Percentiles rank a stretch among this genome's conserved stretches.
These are phyloP conservation scores for Orchestes rusci DNA, from an alignment of 2,888 invertebrate genomes.

Conservation along the genomic window DNA sequence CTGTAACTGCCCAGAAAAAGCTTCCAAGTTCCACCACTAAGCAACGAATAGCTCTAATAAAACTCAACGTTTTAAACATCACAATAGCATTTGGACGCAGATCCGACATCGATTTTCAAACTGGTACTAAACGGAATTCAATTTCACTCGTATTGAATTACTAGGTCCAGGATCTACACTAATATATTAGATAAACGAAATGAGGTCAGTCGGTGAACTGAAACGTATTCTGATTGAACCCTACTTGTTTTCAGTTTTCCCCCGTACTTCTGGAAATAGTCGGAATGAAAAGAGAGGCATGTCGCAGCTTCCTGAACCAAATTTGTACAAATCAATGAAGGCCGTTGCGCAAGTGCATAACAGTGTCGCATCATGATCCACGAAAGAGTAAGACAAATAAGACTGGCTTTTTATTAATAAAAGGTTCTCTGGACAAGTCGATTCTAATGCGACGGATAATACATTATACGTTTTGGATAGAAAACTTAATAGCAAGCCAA, in stretches of 20 bases:
- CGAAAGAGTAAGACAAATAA: slow-evolving; percentile 20
- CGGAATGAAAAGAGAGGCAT: slow-evolving; percentile 21
- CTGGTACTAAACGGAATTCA: too few relatives aligned
- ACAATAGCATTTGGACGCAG: too few relatives aligned
- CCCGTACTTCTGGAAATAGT: slow-evolving; percentile 23
- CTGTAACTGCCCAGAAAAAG: too few relatives aligned
- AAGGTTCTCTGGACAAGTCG: slow-evolving; percentile 9
- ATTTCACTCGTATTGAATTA: too few relatives aligned
- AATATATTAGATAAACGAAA: slow-evolving; percentile 12
- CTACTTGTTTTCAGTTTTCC: slow-evolving; percentile 20
- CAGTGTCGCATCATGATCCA: slow-evolving; percentile 39
- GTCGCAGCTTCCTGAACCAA: slow-evolving; percentile 34
- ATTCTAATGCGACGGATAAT: slow-evolving; percentile 2
- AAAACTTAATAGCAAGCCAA: too few relatives aligned
- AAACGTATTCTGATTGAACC: slow-evolving; percentile 11
- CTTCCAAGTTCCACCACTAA: too few relatives aligned
- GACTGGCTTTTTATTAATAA: slow-evolving; percentile 16
- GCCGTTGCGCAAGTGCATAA: slow-evolving; percentile 38
- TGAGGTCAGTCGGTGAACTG: slow-evolving; percentile 17
- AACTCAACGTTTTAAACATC: too few relatives aligned
- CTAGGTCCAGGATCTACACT: slow-evolving; percentile 7
- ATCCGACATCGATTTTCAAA: too few relatives aligned
- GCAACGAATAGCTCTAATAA: too few relatives aligned
- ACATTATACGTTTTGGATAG: too few relatives aligned
- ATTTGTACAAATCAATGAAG: slow-evolving; percentile 42